Evolutionary conservation across 2,113 vertebrate species (phyloP), one percentile per base, ranked within the genome.

Genomic region (Hylia prasina): DNA sequence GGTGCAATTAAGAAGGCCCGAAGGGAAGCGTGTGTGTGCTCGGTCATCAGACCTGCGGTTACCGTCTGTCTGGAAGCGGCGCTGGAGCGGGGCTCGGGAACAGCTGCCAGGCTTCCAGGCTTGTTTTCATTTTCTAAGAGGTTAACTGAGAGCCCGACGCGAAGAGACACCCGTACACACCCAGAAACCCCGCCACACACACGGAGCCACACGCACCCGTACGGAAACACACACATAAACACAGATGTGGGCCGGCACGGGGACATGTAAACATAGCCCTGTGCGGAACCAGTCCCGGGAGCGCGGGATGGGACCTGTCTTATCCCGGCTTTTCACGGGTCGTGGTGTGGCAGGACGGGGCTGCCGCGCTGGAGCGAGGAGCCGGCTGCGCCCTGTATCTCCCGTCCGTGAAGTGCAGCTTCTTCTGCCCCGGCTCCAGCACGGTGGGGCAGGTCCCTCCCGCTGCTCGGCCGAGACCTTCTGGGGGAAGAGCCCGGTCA

Each of bases 121-220:
- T 95, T 94, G 92, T 92, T 96, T 92, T 84, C 84, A 7, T 93
- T 84, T 94, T 85, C 95, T 30, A 33, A 82, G 93, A 96, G 77
- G 81, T 89, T 93, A 83, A 79, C 77, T 25, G 83, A 82, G 40
- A 83, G 80, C 63, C 76, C 47, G 7, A n/a, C 19, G 86, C 1
- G 28, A 6, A 73, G 24, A 92, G 91, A 83, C 91, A 35, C 91
- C 92, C 80, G 1, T 42, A 31, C 92, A 63, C 91, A 22, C 94
- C 82, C 93, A 30, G 76, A 54, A 75, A 71, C 37, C 27, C 71
- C 33, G 39, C 87, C 94, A 88, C 92, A 95, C 89, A 93, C 79
- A 60, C 79, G 3, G 90, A 95, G 92, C 94, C 95, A 88, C 95
- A 88, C 45, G 64, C 94, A 94, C 92, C 53, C 86, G 2, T 9